These are phyloP conservation scores for Ormyrus pomaceus DNA, from an alignment of 2,888 invertebrate genomes.

Conservation along the genomic window DNA sequence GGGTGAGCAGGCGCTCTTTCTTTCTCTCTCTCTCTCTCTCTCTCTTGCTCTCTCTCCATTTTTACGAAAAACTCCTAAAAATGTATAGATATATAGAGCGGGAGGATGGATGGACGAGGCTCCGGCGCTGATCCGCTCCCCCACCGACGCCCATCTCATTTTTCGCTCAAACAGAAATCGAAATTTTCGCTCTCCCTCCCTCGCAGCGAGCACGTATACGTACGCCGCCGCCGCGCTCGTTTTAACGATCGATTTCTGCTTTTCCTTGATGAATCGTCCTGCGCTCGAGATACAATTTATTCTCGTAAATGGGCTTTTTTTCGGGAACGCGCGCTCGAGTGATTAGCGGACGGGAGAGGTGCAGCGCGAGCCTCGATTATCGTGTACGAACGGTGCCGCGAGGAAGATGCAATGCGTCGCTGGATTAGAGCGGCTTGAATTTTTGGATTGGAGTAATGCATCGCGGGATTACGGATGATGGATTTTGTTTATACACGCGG, in stretches of 20 bases:
- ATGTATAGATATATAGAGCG: slow-evolving; percentile 18
- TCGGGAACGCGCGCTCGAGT: not conserved
- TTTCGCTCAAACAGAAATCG: slow-evolving; percentile 54
- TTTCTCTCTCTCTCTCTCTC: not conserved
- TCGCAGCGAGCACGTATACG: not conserved
- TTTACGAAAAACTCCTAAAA: slow-evolving; percentile 52
- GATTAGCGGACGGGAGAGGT: not conserved
- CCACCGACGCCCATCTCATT: slow-evolving; percentile 44
- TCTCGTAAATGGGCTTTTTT: slow-evolving; percentile 48
- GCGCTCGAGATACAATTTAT: slow-evolving; percentile 31
- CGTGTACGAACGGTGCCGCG: too few relatives aligned
- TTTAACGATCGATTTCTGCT: slow-evolving; percentile 45
- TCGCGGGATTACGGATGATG: too few relatives aligned
- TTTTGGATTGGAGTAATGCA: too few relatives aligned
- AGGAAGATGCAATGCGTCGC: too few relatives aligned
- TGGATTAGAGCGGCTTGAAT: too few relatives aligned
- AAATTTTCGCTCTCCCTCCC: slow-evolving; percentile 37
- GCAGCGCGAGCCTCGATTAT: too few relatives aligned
- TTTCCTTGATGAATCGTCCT: slow-evolving; percentile 43
- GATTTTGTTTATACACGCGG: too few relatives aligned
- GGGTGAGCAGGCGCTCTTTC: not conserved
- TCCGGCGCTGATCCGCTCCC: not conserved
- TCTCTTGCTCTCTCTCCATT: slow-evolving; percentile 26
- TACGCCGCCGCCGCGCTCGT: not conserved
- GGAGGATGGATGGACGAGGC: not conserved